Evolutionary conservation across 2,888 invertebrate species (phyloP), one percentile per base, ranked within the genome.

Genomic region (Tachina lurida): DNA sequence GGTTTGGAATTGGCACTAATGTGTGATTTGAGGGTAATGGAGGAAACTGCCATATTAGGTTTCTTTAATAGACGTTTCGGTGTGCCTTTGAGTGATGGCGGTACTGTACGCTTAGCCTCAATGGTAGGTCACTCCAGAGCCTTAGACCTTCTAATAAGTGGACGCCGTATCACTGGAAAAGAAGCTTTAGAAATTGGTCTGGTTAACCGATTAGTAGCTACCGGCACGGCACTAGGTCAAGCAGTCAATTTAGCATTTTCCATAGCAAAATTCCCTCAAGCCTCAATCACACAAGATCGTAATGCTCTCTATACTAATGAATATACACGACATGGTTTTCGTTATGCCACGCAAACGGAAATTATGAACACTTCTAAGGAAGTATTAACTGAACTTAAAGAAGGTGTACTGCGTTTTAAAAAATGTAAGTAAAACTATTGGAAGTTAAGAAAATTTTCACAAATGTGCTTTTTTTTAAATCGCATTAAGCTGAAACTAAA

Each of bases 1-100:
- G 99, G 98, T 0, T 94, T 99, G 79, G 98, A 99, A 92, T 93
- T 99, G 83, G 97, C 98, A 0, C 92, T 98, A 7, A 95, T 98
- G 92, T 98, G 98, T 93, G 99, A 99, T 91, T 92, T 98, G 22
- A 94, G 98, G 47, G 95, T 99, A 0, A 95, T 97, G 89, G 98
- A 99, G 91, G 96, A 97, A 54, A 96, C 95, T 0, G 96, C 98
- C 0, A 93, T 96, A 4, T 67, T 93, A 82, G 98, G 98, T 15
- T 96, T 97, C 86, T 95, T 96, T 85, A 97, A 97, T 86, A 94
- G 98, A 87, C 94, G 97, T 90, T 97, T 97, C 93, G 98, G 98
- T 47, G 95, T 98, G 10, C 98, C 98, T 0, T 94, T 96, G 74
- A 94, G 97, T 80, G 95, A 97, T 91, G 96, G 95, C n/a, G 98